phyloP scores from a whole-genome alignment of 1,140 invertebrate genomes.

The Protaetia brevitarsis region DNA sequence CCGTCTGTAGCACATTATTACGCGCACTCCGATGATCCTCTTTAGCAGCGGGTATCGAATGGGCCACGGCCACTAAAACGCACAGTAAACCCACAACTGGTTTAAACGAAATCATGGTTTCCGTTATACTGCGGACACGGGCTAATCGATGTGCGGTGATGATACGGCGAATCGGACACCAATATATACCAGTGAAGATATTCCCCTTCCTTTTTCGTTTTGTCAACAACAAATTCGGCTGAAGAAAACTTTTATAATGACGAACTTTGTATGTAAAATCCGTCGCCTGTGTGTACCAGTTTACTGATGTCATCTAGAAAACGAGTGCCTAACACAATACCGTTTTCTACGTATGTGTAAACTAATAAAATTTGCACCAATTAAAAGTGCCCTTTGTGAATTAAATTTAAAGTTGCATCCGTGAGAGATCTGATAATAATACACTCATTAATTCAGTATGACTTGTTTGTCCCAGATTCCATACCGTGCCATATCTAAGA shows the following conservation, averaged over 20 bases:
- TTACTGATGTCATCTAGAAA: neutral
- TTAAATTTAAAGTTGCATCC: too few species aligned
- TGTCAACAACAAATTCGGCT: conserved; percentile 47
- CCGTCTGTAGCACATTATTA: conserved; percentile 58
- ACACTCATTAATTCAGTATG: too few species aligned
- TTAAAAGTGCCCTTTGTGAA: too few species aligned
- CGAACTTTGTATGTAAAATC: conserved; percentile 32
- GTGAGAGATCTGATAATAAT: too few species aligned
- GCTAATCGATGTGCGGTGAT: conserved; percentile 40
- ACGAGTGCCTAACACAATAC: neutral
- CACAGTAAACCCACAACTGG: conserved; percentile 47
- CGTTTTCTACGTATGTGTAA: too few species aligned
- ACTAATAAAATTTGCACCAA: too few species aligned
- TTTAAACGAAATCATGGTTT: conserved; percentile 39
- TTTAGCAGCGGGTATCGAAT: conserved; percentile 65
- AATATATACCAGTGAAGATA: conserved; percentile 46
- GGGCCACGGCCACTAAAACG: conserved; percentile 52
- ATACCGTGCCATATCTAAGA: too few species aligned
- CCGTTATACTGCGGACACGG: conserved; percentile 25
- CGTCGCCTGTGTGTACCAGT: too few species aligned
- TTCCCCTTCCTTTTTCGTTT: conserved; percentile 38
- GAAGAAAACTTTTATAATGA: conserved; percentile 44
- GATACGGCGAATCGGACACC: conserved; percentile 36
- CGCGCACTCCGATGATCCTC: conserved; percentile 54
- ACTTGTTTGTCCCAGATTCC: too few species aligned